phyloP scores from a whole-genome alignment of 2,797 vertebrate genomes.

The Trachops cirrhosus region DNA sequence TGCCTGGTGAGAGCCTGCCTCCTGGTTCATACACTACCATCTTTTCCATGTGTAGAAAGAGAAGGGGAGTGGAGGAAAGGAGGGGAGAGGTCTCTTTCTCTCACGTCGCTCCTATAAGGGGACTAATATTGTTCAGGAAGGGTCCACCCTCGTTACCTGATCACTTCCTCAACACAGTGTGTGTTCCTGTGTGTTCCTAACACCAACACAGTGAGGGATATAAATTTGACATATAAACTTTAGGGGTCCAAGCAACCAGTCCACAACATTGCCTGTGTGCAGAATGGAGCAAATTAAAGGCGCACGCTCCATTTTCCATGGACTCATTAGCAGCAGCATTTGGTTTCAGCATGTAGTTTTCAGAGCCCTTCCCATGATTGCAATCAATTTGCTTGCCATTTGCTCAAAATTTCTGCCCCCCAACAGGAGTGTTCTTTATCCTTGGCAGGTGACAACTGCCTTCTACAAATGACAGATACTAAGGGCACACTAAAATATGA shows the following conservation, averaged over 20 bases:
- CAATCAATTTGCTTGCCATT: not conserved
- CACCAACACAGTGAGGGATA: accelerated
- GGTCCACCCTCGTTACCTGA: not conserved
- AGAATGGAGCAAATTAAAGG: not conserved
- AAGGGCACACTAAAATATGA: accelerated
- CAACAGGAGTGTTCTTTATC: not conserved
- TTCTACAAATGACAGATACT: not conserved
- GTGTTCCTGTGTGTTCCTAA: too few relatives aligned
- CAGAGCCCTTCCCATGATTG: not conserved
- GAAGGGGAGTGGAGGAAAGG: too few relatives aligned
- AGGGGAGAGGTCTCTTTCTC: not conserved
- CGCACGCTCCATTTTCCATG: too few relatives aligned
- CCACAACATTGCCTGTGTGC: accelerated
- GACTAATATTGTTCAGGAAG: too few relatives aligned
- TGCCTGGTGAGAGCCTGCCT: not conserved
- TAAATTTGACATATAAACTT: not conserved
- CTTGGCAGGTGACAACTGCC: not conserved
- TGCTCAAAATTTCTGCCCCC: not conserved
- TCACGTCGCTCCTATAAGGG: not conserved
- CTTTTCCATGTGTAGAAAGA: not conserved
- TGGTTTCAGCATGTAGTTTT: not conserved
- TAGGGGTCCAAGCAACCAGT: too few relatives aligned
- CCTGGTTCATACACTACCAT: not conserved
- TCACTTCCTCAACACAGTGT: not conserved
- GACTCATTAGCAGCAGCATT: not conserved